These are phyloP conservation scores for Python bivittatus DNA, from an alignment of 2,113 vertebrate genomes.

Conservation along the genomic window DNA sequence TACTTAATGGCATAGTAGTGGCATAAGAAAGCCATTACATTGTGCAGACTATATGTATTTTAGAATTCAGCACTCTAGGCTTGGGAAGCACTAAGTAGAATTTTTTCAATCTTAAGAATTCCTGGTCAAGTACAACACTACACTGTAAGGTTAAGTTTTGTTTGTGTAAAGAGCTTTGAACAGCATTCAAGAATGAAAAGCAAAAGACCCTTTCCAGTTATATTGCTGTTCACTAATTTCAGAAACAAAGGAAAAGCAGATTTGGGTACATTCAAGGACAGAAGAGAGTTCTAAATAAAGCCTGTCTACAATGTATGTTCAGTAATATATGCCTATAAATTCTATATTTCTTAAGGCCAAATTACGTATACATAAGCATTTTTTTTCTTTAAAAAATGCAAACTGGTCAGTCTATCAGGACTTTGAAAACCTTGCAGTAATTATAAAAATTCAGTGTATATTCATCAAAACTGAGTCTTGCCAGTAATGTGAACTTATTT, in stretches of 20 bases:
- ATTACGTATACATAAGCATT: no score
- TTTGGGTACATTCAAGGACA: background rate
- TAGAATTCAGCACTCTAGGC: background rate
- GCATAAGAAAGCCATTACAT: background rate
- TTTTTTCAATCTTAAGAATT: background rate
- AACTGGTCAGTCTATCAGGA: no score
- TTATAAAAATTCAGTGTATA: no score
- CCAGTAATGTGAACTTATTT: no score
- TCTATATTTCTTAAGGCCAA: no score
- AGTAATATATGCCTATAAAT: no score
- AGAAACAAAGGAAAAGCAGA: background rate
- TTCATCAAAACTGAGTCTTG: no score
- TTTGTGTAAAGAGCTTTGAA: background rate
- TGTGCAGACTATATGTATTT: background rate
- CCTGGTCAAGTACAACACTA: background rate
- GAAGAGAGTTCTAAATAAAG: background rate
- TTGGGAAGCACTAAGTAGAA: background rate
- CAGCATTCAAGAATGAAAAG: background rate
- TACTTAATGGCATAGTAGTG: no score
- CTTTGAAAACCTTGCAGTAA: no score
- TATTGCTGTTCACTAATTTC: background rate
- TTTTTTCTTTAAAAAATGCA: no score
- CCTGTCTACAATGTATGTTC: no score
- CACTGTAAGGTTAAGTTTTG: background rate
- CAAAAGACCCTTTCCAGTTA: background rate